phyloP scores from a whole-genome alignment of 2,888 invertebrate species.

The Autographa gamma region DNA sequence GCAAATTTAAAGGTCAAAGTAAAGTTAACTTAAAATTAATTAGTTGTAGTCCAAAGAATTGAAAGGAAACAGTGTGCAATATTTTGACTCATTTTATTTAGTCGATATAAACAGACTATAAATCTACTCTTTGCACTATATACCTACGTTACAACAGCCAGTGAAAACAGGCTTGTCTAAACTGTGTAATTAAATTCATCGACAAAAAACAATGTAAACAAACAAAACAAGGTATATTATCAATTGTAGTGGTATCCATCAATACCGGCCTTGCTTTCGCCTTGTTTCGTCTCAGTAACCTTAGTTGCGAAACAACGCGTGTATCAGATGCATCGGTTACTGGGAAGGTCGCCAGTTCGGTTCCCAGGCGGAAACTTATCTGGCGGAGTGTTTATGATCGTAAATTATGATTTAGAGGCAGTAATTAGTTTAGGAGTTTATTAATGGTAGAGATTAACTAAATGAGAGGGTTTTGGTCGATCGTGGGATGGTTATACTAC shows the following conservation, averaged over 20 bases:
- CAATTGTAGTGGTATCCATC: neutral
- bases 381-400: neutral
- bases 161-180: neutral
- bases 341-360: constrained; percentile 6
- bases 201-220: neutral
- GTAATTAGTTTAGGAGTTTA: neutral
- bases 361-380: constrained; percentile 9
- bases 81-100: no score
- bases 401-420: neutral
- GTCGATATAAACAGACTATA: no score
- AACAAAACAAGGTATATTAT: neutral
- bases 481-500: neutral
- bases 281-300: neutral
- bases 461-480: neutral
- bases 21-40: no score
- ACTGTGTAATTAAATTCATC: neutral
- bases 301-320: constrained; percentile 1
- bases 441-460: neutral
- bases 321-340: neutral
- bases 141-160: no score
- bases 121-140: no score
- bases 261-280: constrained; percentile 6
- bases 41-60: no score
- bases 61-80: no score
- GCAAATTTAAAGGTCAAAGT: no score